These are phyloP conservation scores for Gallinago solitaria DNA, from an alignment of 2,797 vertebrate genomes.

Conservation along the genomic window DNA sequence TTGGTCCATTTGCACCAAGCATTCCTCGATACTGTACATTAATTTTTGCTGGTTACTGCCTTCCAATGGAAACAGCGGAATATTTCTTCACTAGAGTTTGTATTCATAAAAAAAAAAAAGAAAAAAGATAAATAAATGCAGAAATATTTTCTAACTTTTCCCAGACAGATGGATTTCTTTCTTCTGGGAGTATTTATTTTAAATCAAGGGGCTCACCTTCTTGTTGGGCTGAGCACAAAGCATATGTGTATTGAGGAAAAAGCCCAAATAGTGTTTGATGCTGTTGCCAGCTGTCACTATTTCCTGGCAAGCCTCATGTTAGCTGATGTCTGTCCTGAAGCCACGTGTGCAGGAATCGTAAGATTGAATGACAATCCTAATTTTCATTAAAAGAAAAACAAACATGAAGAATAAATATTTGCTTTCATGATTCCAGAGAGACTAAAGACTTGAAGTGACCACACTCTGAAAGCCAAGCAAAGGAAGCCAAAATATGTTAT, in stretches of 20 bases:
- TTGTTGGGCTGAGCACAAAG: conserved; percentile 12
- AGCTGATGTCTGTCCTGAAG: conserved; percentile 5
- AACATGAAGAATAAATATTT: conserved; percentile 24
- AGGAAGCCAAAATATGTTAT: neutral
- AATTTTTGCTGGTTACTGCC: conserved; percentile 64
- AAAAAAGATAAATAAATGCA: conserved; percentile 73
- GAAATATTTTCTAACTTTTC: conserved; percentile 78
- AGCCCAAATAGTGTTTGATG: neutral
- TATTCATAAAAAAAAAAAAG: conserved; percentile 53
- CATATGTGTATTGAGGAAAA: neutral
- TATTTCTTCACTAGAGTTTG: conserved; percentile 73
- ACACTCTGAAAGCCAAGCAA: neutral
- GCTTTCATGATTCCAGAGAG: neutral
- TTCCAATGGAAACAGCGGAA: conserved; percentile 63
- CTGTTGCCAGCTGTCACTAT: neutral
- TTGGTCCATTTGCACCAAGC: conserved; percentile 16
- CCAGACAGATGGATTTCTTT: conserved; percentile 57
- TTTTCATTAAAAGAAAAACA: conserved; percentile 41
- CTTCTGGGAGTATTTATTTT: conserved; percentile 29
- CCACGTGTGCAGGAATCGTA: neutral
- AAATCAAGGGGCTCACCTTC: neutral
- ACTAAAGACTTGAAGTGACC: conserved; percentile 1
- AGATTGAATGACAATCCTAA: neutral
- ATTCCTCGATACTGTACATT: conserved; percentile 27
- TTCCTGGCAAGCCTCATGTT: neutral